Evolutionary conservation across 2,888 invertebrate genomes (phyloP).

Genomic region (Platycnemis pennipes): DNA sequence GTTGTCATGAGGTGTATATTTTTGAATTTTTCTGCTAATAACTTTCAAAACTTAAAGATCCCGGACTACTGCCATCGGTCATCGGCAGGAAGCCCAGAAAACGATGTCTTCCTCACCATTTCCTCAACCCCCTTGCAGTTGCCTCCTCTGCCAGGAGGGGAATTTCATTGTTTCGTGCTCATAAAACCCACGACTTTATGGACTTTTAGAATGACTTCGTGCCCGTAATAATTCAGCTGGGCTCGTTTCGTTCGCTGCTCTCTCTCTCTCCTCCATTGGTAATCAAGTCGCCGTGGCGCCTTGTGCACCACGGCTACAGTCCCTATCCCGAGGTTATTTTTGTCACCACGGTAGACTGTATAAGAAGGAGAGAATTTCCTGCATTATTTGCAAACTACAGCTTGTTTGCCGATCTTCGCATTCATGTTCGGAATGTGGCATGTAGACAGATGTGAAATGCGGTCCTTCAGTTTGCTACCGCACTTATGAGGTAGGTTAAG

Average conservation of each 20-base stretch:
- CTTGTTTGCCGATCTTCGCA: neutral
- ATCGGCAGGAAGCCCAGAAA: neutral
- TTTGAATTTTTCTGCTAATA: too few relatives aligned
- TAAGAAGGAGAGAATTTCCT: neutral
- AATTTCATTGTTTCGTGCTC: constrained; percentile 20
- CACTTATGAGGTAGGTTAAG: too few relatives aligned
- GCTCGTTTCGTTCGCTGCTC: neutral
- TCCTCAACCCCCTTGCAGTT: neutral
- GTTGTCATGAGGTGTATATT: too few relatives aligned
- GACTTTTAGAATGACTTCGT: constrained; percentile 12
- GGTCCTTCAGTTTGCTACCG: neutral
- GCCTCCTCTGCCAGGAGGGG: neutral
- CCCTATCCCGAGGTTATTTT: neutral
- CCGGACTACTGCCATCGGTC: neutral
- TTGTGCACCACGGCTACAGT: neutral
- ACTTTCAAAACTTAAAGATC: too few relatives aligned
- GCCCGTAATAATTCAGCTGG: constrained; percentile 1
- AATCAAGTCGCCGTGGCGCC: neutral
- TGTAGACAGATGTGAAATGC: neutral
- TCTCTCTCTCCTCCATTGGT: neutral
- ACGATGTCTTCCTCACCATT: neutral
- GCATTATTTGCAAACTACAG: neutral
- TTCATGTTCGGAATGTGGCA: neutral
- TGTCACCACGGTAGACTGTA: neutral
- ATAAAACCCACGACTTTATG: neutral